Evolutionary conservation across 1,140 invertebrate species (phyloP), one percentile per base, ranked within the genome.

Genomic region (Chrysomallon squamiferum): DNA sequence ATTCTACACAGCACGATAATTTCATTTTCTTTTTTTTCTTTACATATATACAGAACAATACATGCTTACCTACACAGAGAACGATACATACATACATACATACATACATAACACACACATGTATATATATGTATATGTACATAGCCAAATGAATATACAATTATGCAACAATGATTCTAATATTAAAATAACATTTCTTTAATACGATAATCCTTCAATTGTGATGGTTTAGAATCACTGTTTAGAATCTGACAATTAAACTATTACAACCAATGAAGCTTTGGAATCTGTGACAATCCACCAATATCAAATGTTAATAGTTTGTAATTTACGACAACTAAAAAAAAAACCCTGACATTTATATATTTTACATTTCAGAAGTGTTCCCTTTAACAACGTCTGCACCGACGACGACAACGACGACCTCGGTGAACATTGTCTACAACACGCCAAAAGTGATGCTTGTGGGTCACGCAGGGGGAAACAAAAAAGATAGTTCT

Each of bases 331-430:
- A 20, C 45, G 45, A 47, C 5, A 20, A 47, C 43, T 45, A 2
- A 18, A 45, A 20, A 20, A 45, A 18, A 6, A 11, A 54, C 22
- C 5, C 15, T 2, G 3, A 27, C 22, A 25, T 54, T 27, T 27
- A 20, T 30, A 7, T 13, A 20, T 18, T 29, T 29, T 13, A 20
- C 9, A 27, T 54, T 54, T 54, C 50, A 54, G 50, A 54, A 30
- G 50, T 54, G 25, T 54, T 54, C 25, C 50, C 50, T 20, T 6
- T 54, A 20, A 54, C 50, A 11, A 54, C n/a, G 25, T 18, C 50
- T 27, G 15, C 50, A 13, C 50, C 50, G n/a, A 15, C 50, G 3
- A 54, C 50, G 50, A 54, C 50, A 22, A 54, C 50, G 50, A 54
- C 50, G 25, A 54, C 29, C 15, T 22, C n/a, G 15, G 13, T 15